phyloP scores from a whole-genome alignment of 2,113 vertebrate genomes.

The Protomyctophum bolini region DNA sequence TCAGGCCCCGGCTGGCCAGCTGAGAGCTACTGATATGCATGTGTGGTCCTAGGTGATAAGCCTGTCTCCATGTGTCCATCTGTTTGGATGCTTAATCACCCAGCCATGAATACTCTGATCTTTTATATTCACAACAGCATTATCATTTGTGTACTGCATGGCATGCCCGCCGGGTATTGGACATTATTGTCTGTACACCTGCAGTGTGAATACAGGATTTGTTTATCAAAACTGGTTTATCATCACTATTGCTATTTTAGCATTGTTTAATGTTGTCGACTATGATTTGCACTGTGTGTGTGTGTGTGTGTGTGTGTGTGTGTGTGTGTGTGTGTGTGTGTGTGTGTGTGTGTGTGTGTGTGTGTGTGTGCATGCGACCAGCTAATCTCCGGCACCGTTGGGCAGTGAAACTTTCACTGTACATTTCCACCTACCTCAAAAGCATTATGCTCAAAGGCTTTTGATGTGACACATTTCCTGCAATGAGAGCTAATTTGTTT shows the following conservation, averaged over 20 bases:
- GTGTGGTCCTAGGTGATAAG: constrained; percentile 75
- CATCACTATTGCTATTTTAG: constrained; percentile 20
- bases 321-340: too few species aligned
- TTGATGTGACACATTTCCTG: constrained; percentile 44
- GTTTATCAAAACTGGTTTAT: constrained; percentile 53
- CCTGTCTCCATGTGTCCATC: constrained; percentile 60
- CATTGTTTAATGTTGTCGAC: constrained; percentile 3
- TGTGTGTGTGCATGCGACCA: too few species aligned
- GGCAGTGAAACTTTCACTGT: too few species aligned
- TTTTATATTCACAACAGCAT: constrained; percentile 71
- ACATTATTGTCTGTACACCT: constrained; percentile 46
- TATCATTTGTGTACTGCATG: constrained; percentile 60
- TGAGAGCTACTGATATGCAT: constrained; percentile 74
- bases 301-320: too few species aligned
- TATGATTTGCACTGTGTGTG: too few species aligned
- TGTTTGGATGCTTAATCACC: constrained; percentile 67
- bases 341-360: too few species aligned
- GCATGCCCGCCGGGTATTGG: constrained; percentile 42
- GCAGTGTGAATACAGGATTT: constrained; percentile 21
- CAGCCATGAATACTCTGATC: constrained; percentile 65
- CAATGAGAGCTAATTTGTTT: constrained; percentile 57
- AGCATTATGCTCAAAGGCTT: constrained; percentile 50
- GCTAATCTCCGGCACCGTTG: too few species aligned
- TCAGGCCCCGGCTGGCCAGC: constrained; percentile 63
- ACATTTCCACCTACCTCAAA: too few species aligned